Conservation (phyloP, 53 echinoderm and acorn worm species). For the Echinarachnius parma region DNA sequence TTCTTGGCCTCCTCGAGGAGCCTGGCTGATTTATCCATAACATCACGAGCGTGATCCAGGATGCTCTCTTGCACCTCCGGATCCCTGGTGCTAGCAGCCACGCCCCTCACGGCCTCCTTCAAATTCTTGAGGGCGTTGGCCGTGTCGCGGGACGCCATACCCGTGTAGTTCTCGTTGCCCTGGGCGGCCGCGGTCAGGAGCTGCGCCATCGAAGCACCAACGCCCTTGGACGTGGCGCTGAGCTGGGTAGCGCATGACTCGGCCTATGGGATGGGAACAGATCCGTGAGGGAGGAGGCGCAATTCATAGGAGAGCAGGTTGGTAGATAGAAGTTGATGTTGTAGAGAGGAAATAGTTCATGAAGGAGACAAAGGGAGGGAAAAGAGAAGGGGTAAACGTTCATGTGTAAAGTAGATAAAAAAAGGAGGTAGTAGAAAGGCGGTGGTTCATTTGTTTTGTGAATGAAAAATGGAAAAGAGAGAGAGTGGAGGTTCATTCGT, state of each 20-base stretch:
- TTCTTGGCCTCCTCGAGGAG: constrained; percentile 89
- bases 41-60: constrained; percentile 80
- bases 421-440: no score
- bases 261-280: constrained; percentile 22
- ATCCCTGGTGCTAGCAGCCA: constrained; percentile 70
- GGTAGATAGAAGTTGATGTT: no score
- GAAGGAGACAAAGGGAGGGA: no score
- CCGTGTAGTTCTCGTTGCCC: constrained; percentile 94
- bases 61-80: constrained; percentile 59
- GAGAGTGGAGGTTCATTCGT: no score
- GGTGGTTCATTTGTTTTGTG: no score
- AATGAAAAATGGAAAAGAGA: background rate
- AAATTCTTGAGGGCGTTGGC: constrained; percentile 83
- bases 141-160: constrained; percentile 91
- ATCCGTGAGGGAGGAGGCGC: background rate
- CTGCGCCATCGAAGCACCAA: constrained; percentile 94
- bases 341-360: background rate
- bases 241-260: constrained; percentile 78
- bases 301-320: no score
- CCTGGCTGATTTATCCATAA: constrained; percentile 83
- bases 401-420: no score
- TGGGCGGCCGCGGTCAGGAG: constrained; percentile 92
- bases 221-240: constrained; percentile 91
- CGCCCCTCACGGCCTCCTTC: constrained; percentile 81
- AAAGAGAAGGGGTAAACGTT: no score